Percentiles rank a stretch among this genome's conserved stretches.
These are phyloP conservation scores for Leptinotarsa juncta DNA, from an alignment of 2,888 invertebrate genomes.

Conservation along the genomic window DNA sequence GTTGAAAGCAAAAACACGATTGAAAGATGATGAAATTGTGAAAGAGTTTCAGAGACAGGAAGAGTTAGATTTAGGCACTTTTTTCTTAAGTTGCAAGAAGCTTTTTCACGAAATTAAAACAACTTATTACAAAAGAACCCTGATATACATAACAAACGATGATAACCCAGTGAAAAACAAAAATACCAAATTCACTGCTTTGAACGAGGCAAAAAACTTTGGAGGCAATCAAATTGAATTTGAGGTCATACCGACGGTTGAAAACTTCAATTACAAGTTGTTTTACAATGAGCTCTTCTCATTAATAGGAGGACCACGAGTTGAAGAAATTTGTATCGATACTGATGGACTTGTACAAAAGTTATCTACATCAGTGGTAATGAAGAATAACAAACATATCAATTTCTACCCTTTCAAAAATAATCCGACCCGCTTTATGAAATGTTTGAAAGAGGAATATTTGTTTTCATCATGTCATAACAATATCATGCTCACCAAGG, in stretches of 20 bases:
- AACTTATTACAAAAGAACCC: slow-evolving; percentile 48
- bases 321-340: slow-evolving; percentile 52
- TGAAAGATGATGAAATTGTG: slow-evolving; percentile 48
- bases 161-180: slow-evolving; percentile 54
- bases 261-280: slow-evolving; percentile 51
- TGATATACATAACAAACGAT: slow-evolving; percentile 57
- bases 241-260: slow-evolving; percentile 51
- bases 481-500: slow-evolving; percentile 46
- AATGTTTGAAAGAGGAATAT: slow-evolving; percentile 46
- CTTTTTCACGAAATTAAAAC: slow-evolving; percentile 53
- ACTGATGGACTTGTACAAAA: slow-evolving; percentile 52
- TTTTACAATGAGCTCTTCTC: slow-evolving; percentile 59
- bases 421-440: slow-evolving; percentile 47
- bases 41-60: slow-evolving; percentile 48
- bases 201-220: slow-evolving; percentile 58
- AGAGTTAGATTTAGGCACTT: slow-evolving; percentile 51
- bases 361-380: slow-evolving; percentile 46
- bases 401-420: slow-evolving; percentile 53
- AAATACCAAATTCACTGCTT: slow-evolving; percentile 52
- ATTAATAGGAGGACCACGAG: slow-evolving; percentile 37
- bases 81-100: slow-evolving; percentile 55
- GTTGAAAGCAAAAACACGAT: slow-evolving; percentile 45
- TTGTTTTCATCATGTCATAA: slow-evolving; percentile 40
- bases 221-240: slow-evolving; percentile 50
- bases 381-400: slow-evolving; percentile 43